Evolutionary conservation across 1,140 invertebrate genomes (phyloP).

Genomic region (Euwallacea similis): DNA sequence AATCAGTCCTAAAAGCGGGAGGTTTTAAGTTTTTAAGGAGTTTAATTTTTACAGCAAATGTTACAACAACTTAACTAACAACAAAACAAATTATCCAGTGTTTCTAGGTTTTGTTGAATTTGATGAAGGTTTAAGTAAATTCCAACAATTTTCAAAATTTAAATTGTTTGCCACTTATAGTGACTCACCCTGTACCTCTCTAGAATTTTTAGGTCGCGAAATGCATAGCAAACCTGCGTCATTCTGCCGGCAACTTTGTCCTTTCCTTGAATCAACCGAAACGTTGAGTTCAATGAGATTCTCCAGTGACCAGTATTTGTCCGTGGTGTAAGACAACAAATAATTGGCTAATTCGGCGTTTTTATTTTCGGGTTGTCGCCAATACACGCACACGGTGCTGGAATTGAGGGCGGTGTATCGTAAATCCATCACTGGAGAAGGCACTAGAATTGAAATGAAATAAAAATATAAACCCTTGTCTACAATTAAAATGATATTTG

Average conservation of each 20-base stretch:
- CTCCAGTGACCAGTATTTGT: conserved; percentile 43
- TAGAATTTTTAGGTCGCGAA: too few relatives aligned
- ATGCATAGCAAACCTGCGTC: neutral
- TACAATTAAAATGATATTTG: neutral
- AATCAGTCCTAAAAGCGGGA: conserved; percentile 22
- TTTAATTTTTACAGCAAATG: too few relatives aligned
- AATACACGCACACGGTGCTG: conserved; percentile 43
- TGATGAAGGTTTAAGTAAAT: too few relatives aligned
- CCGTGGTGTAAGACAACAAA: conserved; percentile 44
- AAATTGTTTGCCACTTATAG: too few relatives aligned
- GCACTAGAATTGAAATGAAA: conserved; percentile 42
- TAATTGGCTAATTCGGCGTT: conserved; percentile 44
- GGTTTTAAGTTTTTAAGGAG: neutral
- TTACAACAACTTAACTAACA: neutral
- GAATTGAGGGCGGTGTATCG: conserved; percentile 43
- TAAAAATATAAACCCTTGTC: neutral
- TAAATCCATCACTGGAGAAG: conserved; percentile 45
- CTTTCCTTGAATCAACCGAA: conserved; percentile 20
- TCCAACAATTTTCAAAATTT: too few relatives aligned
- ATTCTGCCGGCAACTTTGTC: conserved; percentile 33
- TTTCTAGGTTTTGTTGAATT: neutral
- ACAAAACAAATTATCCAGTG: too few relatives aligned
- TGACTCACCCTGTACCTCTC: too few relatives aligned
- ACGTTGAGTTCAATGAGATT: conserved; percentile 41
- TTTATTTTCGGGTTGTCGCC: conserved; percentile 41